Base-by-base conservation (phyloP, 2,797 vertebrate genomes). In the Chelidonichthys spinosus region DNA sequence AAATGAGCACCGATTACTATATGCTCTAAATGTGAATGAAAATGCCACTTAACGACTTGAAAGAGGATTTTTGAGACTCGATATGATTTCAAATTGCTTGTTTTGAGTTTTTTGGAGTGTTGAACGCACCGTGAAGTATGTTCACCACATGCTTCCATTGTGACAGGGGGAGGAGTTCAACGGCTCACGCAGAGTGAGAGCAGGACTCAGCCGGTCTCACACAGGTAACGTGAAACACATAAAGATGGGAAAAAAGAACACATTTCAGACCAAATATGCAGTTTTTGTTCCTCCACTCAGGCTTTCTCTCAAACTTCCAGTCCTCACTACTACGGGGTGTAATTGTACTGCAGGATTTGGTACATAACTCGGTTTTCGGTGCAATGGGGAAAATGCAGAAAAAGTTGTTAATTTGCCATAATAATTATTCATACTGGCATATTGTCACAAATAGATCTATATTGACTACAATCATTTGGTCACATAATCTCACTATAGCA, bases 201-300 rank as follows among this genome's bases (percentile, higher is more conserved):
- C 66, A 18, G 87, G 85, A 79, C 89, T 93, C 59, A 85, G 83
- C 76, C 81, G 92, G 69, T 90, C 87, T 68, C 87, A 92, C 59
- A 92, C 91, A 87, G 90, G 89, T 91, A 79, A 62, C 54, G 11
- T 18, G 2, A 47, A 32, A 49, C 0, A 52, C 0, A 13, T n/a
- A 2, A 9, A 42, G 7, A 7, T 10, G 44, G 5, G 9, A 49
- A 11, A 52, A 50, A 65, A 25, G 25, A 25, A 14, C 7, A 25
- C 13, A 42, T 8, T 6, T 35, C 17, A 35, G 7, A 40, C 4
- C 6, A n/a, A 36, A 49, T 9, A 47, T 17, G 5, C 11, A 33
- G 6, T 33, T 49, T 25, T 47, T 15, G 32, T 15, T 9, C 13
- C 13, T 33, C n/a, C 18, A 11, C 7, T 5, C 10, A 5, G 13